Base-by-base conservation (phyloP, 2,888 invertebrate genomes). In the Leptinotarsa tumamoca region DNA sequence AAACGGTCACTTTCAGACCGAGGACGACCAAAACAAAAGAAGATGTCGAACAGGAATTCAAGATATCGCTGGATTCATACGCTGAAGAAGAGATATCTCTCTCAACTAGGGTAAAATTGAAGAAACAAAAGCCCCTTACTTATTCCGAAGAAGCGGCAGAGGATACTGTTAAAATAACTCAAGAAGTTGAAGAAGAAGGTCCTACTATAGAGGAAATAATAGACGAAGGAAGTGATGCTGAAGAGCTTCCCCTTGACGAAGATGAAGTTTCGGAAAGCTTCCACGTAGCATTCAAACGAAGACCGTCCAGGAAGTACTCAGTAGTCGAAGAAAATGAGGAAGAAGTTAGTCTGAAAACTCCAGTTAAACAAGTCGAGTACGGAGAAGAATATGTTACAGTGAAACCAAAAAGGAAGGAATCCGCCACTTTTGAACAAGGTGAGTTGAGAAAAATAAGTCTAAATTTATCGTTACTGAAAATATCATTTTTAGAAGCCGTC, bases 1-100 rank as follows among this genome's bases (percentile, higher is more conserved):
- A 95, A 89, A 94, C 92, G 82, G 95, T 96, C 0, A 95, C 94
- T 56, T 95, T 95, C 88, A 92, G 94, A 82, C 94, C 95, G 15
- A 93, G 93, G 87, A 88, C 90, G 5, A 94, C 93, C 0, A 95
- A 94, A 89, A 94, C 94, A 0, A 95, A 94, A 87, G 95, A 96
- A 90, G 95, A 95, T 83, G 95, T 96, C 17, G 96, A 96, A 85
- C 96, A 96, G 89, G 96, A 96, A 89, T 96, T 96, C 86, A 95
- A 94, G 87, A 95, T 96, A 80, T 94, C 94, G 15, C 89, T 96
- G 77, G 94, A 96, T 88, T 94, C 95, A 0, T 96, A 96, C 86
- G 95, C 95, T 56, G 96, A 95, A 89, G 96, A 96, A 90, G 95
- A 96, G 89, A 94, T 96, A 81, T 95, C 95, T 13, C 94, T 96